Conservation (phyloP, 2,113 vertebrate genomes). For the Triplophysa siluroides region DNA sequence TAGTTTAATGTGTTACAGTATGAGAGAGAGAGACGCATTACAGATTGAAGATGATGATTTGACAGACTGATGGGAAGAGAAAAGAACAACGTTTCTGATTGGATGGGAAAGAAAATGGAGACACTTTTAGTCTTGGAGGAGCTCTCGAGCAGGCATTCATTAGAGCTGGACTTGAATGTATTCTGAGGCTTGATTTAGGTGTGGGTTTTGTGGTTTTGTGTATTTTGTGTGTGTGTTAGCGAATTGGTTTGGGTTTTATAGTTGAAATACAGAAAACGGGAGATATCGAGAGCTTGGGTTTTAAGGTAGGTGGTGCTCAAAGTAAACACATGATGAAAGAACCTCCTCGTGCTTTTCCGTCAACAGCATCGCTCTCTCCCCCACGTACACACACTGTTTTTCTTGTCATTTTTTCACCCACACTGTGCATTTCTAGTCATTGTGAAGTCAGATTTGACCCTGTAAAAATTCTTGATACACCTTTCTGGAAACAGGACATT, state of each 20-base stretch:
- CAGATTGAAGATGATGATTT: slow-evolving; percentile 28
- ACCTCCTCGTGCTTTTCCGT: neutral
- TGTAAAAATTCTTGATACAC: neutral
- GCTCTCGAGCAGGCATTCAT: slow-evolving; percentile 9
- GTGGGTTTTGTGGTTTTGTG: slow-evolving; percentile 2
- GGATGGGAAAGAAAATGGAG: neutral
- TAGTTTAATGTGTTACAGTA: slow-evolving; percentile 20
- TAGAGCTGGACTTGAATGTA: slow-evolving; percentile 15
- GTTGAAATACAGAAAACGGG: neutral
- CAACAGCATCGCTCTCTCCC: neutral
- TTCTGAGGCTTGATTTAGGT: neutral
- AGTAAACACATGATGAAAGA: slow-evolving; percentile 35
- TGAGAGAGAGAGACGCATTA: neutral
- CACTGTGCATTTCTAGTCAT: neutral
- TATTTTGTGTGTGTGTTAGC: slow-evolving; percentile 31
- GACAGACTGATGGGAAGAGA: slow-evolving; percentile 14
- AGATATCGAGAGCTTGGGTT: slow-evolving; percentile 11
- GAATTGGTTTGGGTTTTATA: neutral
- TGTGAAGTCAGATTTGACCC: neutral
- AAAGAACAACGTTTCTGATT: neutral
- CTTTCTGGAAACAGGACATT: neutral
- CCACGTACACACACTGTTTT: neutral
- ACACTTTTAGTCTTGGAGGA: neutral
- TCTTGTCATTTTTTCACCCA: neutral
- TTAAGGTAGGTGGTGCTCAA: slow-evolving; percentile 32